phyloP scores from a whole-genome alignment of 2,888 invertebrate species.

The Anaspis maculata region DNA sequence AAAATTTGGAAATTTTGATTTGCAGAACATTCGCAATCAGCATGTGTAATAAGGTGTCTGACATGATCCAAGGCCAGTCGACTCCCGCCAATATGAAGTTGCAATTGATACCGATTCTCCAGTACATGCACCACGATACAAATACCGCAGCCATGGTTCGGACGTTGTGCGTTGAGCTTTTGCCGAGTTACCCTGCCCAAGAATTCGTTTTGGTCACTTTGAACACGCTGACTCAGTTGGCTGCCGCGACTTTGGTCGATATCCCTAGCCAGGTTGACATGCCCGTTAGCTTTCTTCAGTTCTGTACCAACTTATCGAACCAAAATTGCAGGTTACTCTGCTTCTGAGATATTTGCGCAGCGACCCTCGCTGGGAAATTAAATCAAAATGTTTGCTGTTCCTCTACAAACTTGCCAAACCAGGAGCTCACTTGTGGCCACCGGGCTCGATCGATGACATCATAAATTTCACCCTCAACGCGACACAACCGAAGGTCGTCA shows the following conservation, averaged over 20 bases:
- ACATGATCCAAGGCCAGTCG: slow-evolving; percentile 89
- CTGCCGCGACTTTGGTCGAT: slow-evolving; percentile 81
- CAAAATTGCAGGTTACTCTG: slow-evolving; percentile 43
- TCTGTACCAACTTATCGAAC: neutral
- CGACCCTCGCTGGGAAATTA: slow-evolving; percentile 63
- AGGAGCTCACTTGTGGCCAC: slow-evolving; percentile 74
- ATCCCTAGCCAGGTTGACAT: slow-evolving; percentile 65
- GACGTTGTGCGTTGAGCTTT: slow-evolving; percentile 61
- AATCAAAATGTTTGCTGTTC: slow-evolving; percentile 58
- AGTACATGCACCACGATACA: slow-evolving; percentile 83
- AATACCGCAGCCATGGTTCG: slow-evolving; percentile 58
- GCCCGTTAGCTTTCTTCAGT: neutral
- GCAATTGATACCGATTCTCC: slow-evolving; percentile 80
- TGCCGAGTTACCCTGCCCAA: slow-evolving; percentile 70
- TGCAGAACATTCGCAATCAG: slow-evolving; percentile 86
- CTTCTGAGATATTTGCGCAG: slow-evolving; percentile 58
- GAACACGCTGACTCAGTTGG: slow-evolving; percentile 79
- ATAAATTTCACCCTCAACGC: slow-evolving; percentile 36
- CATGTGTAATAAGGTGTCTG: slow-evolving; percentile 90
- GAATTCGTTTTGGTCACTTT: slow-evolving; percentile 76
- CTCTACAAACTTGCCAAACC: slow-evolving; percentile 61
- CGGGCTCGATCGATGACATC: slow-evolving; percentile 41
- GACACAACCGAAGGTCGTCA: slow-evolving; percentile 31
- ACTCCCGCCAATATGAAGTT: slow-evolving; percentile 89
- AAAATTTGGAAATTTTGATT: slow-evolving; percentile 23